Base-by-base conservation (phyloP, 2,113 vertebrate species). In the Axis porcinus region DNA sequence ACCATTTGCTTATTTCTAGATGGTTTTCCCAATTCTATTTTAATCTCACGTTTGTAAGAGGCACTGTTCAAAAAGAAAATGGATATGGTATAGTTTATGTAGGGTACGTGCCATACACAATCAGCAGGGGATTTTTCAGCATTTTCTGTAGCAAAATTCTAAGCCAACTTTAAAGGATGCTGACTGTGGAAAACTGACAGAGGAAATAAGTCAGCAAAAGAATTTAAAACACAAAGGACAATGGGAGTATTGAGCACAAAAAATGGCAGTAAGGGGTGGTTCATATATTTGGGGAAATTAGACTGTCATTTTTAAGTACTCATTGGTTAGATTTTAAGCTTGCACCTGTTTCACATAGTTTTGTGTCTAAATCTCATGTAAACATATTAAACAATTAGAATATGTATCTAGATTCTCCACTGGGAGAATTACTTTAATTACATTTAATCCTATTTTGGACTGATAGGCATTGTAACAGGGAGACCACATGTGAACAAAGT, bases 121-220 rank as follows among this genome's bases (percentile, higher is more conserved):
- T 95, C 85, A 97, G 88, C 85, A 95, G 96, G 88, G 33, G 81
- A 97, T 91, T 97, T 96, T 97, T 98, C 95, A 97, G 93, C 94
- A 91, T 97, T 97, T 97, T 98, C 81, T 96, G 55, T 55, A 94
- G 88, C 90, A 96, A 93, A 97, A 97, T 96, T 96, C 82, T 85
- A 95, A 97, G 96, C 85, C 94, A 98, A 95, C 98, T 97, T 97
- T 91, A 97, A 97, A 97, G 92, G 67, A 89, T 97, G 97, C 97
- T 97, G 95, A 98, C 97, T 93, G 67, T 89, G 91, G 60, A 58
- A 98, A 97, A 93, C 88, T 94, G 94, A 96, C 93, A 93, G 85
- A 98, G 85, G 91, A 98, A 97, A 91, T 84, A 97, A 97, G 92
- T 94, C 95, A 97, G 97, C 88, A 93, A 96, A 98, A 94, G 82